Base-by-base conservation (phyloP, 2,113 vertebrate genomes). In the Amazona vittata region DNA sequence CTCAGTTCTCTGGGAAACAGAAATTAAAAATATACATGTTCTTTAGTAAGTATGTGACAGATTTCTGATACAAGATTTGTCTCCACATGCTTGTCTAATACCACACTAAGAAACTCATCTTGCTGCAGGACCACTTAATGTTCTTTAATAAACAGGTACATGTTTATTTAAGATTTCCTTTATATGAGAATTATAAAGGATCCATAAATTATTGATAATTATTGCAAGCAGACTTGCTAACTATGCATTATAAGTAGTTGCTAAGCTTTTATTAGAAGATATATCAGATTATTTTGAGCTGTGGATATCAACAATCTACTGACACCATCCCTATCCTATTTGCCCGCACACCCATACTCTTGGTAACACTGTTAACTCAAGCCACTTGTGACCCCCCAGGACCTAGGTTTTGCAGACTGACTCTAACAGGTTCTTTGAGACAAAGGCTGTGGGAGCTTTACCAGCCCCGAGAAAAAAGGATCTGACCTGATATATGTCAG, bases 1-100 rank as follows among this genome's bases (percentile, higher is more conserved):
- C 6, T 65, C 31, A 20, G 6, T 47, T 53, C 5, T 19, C 8
- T 39, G 22, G 7, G 41, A 91, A 76, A 71, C 3, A 24, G 53
- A 65, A 4, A 52, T 68, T n/a, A 3, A n/a, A 69, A 78, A 55
- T 39, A 29, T 8, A 41, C 0, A 4, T 31, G 21, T 0, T 20
- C 35, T 79, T 70, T 39, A 33, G 5, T 21, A n/a, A 44, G 4
- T 12, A n/a, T 29, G n/a, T 33, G 16, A 24, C 39, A 74, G 80
- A 39, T 3, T 75, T 87, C 22, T 62, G 21, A 35, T 14, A 35
- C 15, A 84, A 20, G 31, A 80, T 7, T 18, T 76, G 22, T 63
- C 15, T 31, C n/a, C 9, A 6, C 11, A 8, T 76, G 26, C 15
- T 46, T 50, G 5, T 67, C 85, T 53, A 70, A 71, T 11, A 39